Base-by-base conservation (phyloP, 2,797 vertebrate genomes). In the Sciurus carolinensis region DNA sequence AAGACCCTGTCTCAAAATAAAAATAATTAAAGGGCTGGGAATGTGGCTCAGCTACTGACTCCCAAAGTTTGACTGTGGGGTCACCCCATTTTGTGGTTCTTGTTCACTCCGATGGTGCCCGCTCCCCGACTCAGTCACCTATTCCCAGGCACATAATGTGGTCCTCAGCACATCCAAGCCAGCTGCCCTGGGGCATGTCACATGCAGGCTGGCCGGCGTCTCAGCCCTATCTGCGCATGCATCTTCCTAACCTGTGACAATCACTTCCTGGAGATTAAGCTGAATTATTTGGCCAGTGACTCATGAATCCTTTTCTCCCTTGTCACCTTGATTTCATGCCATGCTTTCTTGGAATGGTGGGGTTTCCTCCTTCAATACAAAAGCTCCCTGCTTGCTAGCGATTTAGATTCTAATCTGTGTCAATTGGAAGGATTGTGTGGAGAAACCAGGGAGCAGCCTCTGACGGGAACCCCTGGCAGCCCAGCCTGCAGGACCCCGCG, bases 291-390 rank as follows among this genome's bases (percentile, higher is more conserved):
- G 44, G 39, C 77, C 42, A n/a, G 77, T 8, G 33, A 83, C 72
- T 62, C 92, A 36, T 33, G 79, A 83, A 52, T 84, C 39, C 67
- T 87, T 89, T 67, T 47, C 50, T 12, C n/a, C 62, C 85, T 80
- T 71, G 88, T 96, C 90, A 36, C 76, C 79, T 90, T 80, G 52
- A 94, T 91, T 95, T 95, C 94, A 86, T 79, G 91, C 81, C 87
- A 44, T 36, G 64, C 72, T 83, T 82, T 87, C 59, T 77, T 30
- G 66, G 67, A 36, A 17, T 18, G 28, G 54, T 39, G 5, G 67
- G 22, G 22, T 77, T 86, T 85, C 81, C 57, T 67, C 73, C 20
- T 81, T 57, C 3, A 0, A 11, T 26, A 42, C 39, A 30, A 36
- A 95, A 84, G 52, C 66, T 33, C 47, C 33, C n/a, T 24, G 47